These are phyloP conservation scores for Anabas testudineus DNA, from an alignment of 2,797 vertebrate species.

Conservation along the genomic window DNA sequence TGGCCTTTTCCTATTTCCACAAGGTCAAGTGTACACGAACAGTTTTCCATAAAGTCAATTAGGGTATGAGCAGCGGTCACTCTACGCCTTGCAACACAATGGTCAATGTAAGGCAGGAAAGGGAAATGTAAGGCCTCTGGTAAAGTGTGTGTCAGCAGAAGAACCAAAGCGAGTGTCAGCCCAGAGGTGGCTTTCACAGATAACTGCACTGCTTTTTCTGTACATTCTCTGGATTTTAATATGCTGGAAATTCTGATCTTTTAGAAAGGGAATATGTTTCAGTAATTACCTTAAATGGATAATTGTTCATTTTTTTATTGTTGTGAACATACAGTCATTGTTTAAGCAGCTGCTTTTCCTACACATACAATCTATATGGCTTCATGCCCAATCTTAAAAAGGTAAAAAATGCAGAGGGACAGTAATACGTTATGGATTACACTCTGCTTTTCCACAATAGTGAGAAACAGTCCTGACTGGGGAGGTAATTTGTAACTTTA, in stretches of 20 bases:
- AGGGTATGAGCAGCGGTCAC: conserved; percentile 24
- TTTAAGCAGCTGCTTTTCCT: conserved; percentile 32
- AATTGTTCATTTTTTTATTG: conserved; percentile 18
- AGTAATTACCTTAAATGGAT: conserved; percentile 36
- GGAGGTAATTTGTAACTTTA: neutral
- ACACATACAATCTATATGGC: conserved; percentile 32
- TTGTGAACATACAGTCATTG: conserved; percentile 27
- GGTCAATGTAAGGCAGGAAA: conserved; percentile 68
- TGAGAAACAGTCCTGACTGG: conserved; percentile 3
- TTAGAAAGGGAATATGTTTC: conserved; percentile 22
- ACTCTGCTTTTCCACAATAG: conserved; percentile 6
- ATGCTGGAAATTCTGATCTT: conserved; percentile 38
- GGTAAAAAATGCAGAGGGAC: conserved; percentile 48
- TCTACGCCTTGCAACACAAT: conserved; percentile 47
- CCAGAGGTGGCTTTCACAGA: conserved; percentile 57
- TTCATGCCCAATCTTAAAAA: conserved; percentile 43
- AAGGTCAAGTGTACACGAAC: conserved; percentile 61
- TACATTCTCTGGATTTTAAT: conserved; percentile 66
- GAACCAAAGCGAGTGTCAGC: conserved; percentile 48
- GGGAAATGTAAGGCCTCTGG: conserved; percentile 83
- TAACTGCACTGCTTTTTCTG: conserved; percentile 24
- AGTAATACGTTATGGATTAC: neutral
- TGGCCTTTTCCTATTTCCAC: conserved; percentile 47
- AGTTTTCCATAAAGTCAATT: conserved; percentile 45
- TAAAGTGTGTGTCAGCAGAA: conserved; percentile 58